phyloP scores from a whole-genome alignment of 2,888 invertebrate species.

The Tetanocera ferruginea region DNA sequence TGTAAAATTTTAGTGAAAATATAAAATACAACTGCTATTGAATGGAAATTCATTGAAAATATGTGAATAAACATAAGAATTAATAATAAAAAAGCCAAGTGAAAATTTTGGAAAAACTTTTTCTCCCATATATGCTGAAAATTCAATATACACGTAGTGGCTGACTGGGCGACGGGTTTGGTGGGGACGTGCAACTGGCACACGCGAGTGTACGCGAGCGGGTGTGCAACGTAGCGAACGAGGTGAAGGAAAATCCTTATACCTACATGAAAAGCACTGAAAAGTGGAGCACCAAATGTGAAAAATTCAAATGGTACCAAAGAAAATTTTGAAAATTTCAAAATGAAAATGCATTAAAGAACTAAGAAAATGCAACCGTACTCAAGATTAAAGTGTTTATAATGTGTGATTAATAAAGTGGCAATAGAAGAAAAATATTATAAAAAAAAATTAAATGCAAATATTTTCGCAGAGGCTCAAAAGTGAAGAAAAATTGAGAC shows the following conservation, averaged over 20 bases:
- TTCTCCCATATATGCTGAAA: slow-evolving; percentile 48
- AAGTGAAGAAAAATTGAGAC: no score
- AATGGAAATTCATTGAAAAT: slow-evolving; percentile 39
- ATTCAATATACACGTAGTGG: slow-evolving; percentile 54
- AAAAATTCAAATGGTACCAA: slow-evolving; percentile 45
- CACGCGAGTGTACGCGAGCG: slow-evolving; percentile 48
- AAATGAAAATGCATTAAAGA: slow-evolving; percentile 23
- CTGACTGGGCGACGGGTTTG: slow-evolving; percentile 48
- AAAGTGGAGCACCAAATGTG: slow-evolving; percentile 52
- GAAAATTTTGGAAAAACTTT: slow-evolving; percentile 47
- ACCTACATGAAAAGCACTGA: slow-evolving; percentile 53
- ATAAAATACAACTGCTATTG: background rate
- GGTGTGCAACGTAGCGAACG: slow-evolving; percentile 48
- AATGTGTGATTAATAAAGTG: background rate
- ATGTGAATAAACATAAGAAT: slow-evolving; percentile 33
- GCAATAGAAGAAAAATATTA: slow-evolving; percentile 32
- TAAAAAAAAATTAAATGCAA: no score
- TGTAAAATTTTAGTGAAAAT: slow-evolving; percentile 40
- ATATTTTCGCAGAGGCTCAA: no score
- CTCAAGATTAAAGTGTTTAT: background rate
- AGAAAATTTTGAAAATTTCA: slow-evolving; percentile 17
- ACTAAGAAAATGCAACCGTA: background rate
- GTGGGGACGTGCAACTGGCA: slow-evolving; percentile 36
- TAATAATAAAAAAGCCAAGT: slow-evolving; percentile 40
- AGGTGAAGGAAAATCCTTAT: slow-evolving; percentile 54